phyloP scores from a whole-genome alignment of 2,888 invertebrate species.

The Carterocephalus palaemon region DNA sequence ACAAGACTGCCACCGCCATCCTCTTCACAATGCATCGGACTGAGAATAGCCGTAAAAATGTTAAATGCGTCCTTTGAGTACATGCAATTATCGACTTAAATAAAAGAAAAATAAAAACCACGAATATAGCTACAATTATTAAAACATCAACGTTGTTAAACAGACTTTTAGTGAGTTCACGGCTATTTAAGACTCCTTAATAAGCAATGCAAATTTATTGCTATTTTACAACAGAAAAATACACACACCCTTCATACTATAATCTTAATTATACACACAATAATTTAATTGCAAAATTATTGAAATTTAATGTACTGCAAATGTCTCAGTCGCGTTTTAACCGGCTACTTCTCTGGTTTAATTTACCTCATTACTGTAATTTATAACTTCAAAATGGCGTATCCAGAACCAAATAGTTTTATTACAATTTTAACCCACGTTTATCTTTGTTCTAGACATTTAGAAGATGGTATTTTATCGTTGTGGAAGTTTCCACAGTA shows the following conservation, averaged over 20 bases:
- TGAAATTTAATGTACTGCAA: slow-evolving; percentile 17
- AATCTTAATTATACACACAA: slow-evolving; percentile 6
- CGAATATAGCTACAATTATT: no score
- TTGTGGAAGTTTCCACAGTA: no score
- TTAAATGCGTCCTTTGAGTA: no score
- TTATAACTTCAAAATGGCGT: slow-evolving; percentile 13
- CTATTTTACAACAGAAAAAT: slow-evolving; percentile 14
- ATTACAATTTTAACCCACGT: slow-evolving; percentile 1
- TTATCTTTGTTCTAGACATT: slow-evolving; percentile 3
- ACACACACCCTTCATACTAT: slow-evolving; percentile 5
- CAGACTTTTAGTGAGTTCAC: slow-evolving; percentile 14
- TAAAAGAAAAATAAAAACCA: no score
- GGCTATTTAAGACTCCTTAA: slow-evolving; percentile 12
- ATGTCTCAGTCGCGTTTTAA: slow-evolving; percentile 1
- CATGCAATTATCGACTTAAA: no score
- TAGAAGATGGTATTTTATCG: no score
- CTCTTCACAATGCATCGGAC: no score
- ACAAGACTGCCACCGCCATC: no score
- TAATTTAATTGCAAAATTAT: slow-evolving; percentile 16
- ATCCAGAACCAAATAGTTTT: slow-evolving; percentile 6
- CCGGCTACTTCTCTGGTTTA: not conserved
- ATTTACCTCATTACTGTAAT: slow-evolving; percentile 7
- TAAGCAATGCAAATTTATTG: slow-evolving; percentile 15
- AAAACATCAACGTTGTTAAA: slow-evolving; percentile 7
- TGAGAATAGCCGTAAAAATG: no score